Conservation (phyloP, 2,797 vertebrate genomes). For the Oceanodroma leucorhoa region DNA sequence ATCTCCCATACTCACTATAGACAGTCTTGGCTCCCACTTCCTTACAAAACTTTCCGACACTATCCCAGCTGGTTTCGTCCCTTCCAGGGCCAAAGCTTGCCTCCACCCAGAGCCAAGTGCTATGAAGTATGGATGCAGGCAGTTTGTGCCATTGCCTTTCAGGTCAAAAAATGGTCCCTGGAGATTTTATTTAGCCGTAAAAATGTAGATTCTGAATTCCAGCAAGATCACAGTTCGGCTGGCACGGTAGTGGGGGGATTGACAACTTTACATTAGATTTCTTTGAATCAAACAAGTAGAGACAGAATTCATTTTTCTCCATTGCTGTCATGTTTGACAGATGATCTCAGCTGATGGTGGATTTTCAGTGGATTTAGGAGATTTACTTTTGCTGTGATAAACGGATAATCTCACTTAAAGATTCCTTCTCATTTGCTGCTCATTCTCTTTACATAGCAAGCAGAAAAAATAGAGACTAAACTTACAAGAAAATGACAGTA, state of each 20-base stretch:
- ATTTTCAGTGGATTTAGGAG: constrained; percentile 29
- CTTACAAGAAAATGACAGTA: not conserved
- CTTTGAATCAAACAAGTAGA: not conserved
- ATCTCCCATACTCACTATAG: not conserved
- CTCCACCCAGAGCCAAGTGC: not conserved
- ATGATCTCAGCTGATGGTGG: not conserved
- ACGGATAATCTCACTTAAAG: not conserved
- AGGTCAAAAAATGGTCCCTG: not conserved
- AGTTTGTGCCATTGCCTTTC: not conserved
- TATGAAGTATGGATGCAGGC: not conserved
- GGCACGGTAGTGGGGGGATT: not conserved
- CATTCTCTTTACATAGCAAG: not conserved
- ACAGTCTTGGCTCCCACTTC: not conserved
- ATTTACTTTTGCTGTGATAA: not conserved
- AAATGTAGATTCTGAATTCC: not conserved
- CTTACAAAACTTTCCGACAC: not conserved
- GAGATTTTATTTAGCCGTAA: not conserved
- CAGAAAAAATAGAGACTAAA: not conserved
- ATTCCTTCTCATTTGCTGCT: not conserved
- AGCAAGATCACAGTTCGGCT: not conserved
- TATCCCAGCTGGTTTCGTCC: rapidly evolving
- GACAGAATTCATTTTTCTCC: not conserved
- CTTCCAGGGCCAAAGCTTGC: not conserved
- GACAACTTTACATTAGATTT: not conserved
- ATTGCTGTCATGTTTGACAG: not conserved